Evolutionary conservation across 1,140 invertebrate species (phyloP).

Genomic region (Radopholus similis): DNA sequence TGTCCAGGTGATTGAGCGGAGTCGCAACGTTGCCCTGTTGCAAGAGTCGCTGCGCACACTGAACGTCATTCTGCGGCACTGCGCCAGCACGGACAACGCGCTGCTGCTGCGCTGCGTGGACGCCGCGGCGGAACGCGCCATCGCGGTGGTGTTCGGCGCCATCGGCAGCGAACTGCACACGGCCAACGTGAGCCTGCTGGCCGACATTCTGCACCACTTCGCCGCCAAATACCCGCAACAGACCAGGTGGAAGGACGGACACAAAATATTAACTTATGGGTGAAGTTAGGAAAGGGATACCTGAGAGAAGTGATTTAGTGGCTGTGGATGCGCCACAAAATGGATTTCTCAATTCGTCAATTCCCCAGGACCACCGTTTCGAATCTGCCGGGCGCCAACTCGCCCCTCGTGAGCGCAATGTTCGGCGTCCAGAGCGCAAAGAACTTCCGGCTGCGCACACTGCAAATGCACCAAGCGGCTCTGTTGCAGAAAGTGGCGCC

Average conservation of each 20-base stretch:
- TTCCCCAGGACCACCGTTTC: conserved; percentile 11
- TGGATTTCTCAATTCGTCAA: neutral
- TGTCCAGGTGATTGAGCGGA: conserved; percentile 10
- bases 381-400: conserved; percentile 4
- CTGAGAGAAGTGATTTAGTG: neutral
- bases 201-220: conserved; percentile 12
- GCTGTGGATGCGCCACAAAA: neutral
- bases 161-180: conserved; percentile 9
- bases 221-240: conserved; percentile 4
- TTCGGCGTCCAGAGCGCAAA: neutral
- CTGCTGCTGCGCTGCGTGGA: neutral
- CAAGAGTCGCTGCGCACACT: neutral
- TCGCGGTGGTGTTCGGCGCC: neutral
- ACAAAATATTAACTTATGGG: neutral
- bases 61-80: neutral
- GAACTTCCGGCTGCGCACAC: neutral
- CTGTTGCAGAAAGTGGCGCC: neutral
- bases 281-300: neutral
- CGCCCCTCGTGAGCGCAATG: neutral
- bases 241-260: neutral
- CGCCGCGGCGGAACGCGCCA: neutral
- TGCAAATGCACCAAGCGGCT: conserved; percentile 10
- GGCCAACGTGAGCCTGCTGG: neutral
- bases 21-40: neutral
- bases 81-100: neutral